Base-by-base conservation (phyloP, 2,888 invertebrate genomes). In the Phalera bucephala region DNA sequence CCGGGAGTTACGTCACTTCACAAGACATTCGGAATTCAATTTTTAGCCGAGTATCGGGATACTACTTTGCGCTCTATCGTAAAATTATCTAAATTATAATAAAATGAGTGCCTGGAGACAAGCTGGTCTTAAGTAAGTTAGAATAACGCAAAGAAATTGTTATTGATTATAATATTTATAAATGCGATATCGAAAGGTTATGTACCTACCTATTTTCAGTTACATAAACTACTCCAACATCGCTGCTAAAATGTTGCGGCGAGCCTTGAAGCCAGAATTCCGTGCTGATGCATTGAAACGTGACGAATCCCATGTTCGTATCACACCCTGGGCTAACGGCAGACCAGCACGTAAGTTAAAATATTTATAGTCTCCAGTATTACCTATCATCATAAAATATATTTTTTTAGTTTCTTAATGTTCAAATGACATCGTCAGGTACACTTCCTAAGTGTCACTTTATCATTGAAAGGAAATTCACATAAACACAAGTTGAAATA, bases 161-260 rank as follows among this genome's bases (percentile, higher is more conserved):
- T 20, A 9, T 2, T 20, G 7, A 4, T n/a, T 5, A 5, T 13
- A 9, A 10, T 21, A 2, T 4, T 29, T 31, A 33, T 7, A 9
- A 15, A 20, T 11, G 11, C 12, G 15, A 14, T 10, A 6, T 17
- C 10, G 19, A 9, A 21, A 19, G 53, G 45, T 51, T 51, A 51
- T 47, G 38, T 53, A n/a, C n/a, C 45, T 45, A n/a, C n/a, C n/a
- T n/a, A n/a, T n/a, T 55, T 82, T 45, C 78, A 99, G 98, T 91
- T 99, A 99, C 91, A 95, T 99, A 82, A 96, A 97, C 90, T 99
- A 96, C 86, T 99, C 98, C 40, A 96, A 95, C 80, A 96, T 99
- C 72, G 97, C 98, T 67, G 98, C 98, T 12, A 93, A 92, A 68
- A 89, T 96, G 34, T 86, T 98, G 39, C 92, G 98, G 41, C 92